Conservation (phyloP, 1,140 invertebrate species). For the Pseudomyrmex sp. region DNA sequence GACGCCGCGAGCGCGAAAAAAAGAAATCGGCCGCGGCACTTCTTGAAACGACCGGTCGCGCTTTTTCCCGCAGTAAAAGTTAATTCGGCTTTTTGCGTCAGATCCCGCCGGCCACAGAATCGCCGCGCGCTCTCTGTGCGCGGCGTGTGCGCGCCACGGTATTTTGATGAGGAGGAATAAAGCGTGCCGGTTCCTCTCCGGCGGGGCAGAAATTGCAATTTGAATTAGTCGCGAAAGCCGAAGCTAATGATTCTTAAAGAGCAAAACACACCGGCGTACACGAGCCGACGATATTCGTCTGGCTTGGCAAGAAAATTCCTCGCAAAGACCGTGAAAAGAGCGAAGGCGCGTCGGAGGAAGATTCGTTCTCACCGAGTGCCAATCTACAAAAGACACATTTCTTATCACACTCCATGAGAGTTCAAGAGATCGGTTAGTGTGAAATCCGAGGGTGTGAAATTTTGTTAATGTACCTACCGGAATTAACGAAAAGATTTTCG, state of each 20-base stretch:
- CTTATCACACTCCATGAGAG: conserved; percentile 3
- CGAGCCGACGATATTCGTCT: conserved; percentile 70
- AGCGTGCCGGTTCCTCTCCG: conserved; percentile 35
- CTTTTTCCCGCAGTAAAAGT: conserved; percentile 80
- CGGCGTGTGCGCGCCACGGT: conserved; percentile 78
- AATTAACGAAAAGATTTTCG: background rate
- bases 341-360: conserved; percentile 10
- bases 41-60: conserved; percentile 42
- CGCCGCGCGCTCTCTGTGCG: conserved; percentile 21
- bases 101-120: conserved; percentile 1
- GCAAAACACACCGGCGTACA: conserved; percentile 71
- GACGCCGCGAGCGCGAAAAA: conserved; percentile 38
- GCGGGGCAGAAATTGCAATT: conserved; percentile 81
- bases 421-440: conserved; percentile 6
- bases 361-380: conserved; percentile 46
- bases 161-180: conserved; percentile 83
- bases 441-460: conserved; percentile 19
- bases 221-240: conserved; percentile 84
- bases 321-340: conserved; percentile 63
- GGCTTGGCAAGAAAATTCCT: conserved; percentile 66
- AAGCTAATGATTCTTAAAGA: conserved; percentile 83
- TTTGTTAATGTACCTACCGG: conserved; percentile 40
- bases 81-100: conserved; percentile 74
- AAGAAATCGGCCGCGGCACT: conserved; percentile 36
- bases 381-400: conserved; percentile 52